Base-by-base conservation (phyloP, 2,888 invertebrate species). In the Alsophila aescularia region DNA sequence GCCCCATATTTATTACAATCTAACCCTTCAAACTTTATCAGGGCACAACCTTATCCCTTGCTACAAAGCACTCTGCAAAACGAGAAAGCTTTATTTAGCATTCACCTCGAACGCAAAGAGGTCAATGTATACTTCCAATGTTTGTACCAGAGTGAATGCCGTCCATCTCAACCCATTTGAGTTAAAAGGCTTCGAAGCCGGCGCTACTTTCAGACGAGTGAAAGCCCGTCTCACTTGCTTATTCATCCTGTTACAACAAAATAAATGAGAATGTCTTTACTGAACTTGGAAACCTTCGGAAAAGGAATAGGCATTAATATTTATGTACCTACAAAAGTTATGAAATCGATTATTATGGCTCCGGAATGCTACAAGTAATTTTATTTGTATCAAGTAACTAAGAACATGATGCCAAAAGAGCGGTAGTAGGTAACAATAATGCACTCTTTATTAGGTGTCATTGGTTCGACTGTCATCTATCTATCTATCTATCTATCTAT, bases 131-230 rank as follows among this genome's bases (percentile, higher is more conserved):
- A 52, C 61, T 42, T 64, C 42, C 55, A 58, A 66, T 71, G 67
- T 76, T 67, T 73, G 66, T 69, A 64, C 63, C 65, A 41, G 65
- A 66, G 67, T 67, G 69, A 76, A 70, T 65, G 58, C 66, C 68
- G 63, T 53, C 67, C 64, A 67, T 70, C 67, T 61, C 52, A 73
- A 64, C 63, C 72, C 72, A 77, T 75, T 76, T 73, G 45, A 67
- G 62, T 66, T 78, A 72, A 79, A 77, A 81, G 77, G 73, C 68
- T 73, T 53, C 56, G 35, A 50, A 52, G 52, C 44, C 49, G 56
- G 42, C 65, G 55, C 65, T 63, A 64, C 66, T 69, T 77, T 73
- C 67, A 67, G 58, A 67, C 67, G 58, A 58, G 62, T 70, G 62
- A 62, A 72, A 72, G 42, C 44, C 44, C 54, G 57, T 61, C 64